Evolutionary conservation across 1,140 invertebrate species (phyloP), one percentile per base, ranked within the genome.

Genomic region (Diorhabda sublineata): DNA sequence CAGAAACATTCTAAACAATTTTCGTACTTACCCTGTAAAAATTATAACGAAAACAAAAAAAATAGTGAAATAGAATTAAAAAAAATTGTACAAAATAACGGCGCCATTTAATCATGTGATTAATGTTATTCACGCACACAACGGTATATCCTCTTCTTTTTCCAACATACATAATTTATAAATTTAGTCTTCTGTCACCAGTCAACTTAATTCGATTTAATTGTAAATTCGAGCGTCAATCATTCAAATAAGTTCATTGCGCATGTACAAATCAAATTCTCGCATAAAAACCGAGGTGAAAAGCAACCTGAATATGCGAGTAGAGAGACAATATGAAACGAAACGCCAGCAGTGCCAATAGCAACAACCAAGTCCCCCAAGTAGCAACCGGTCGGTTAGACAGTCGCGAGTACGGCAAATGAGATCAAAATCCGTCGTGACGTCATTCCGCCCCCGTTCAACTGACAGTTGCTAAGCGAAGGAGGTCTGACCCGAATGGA

Each of bases 391-490:
- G 6, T 56, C 52, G 52, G 52, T 56, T n/a, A 6, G 52, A 7
- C n/a, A 7, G 6, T n/a, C 52, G 6, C 52, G 52, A 56, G 52
- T 7, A 56, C n/a, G 6, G 52, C 7, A 42, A 64, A 64, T 11
- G 63, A 64, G 63, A 64, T 56, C 63, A 57, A 26, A 64, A 64
- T 64, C 45, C 45, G n/a, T 60, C 11, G 58, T 64, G 63, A 64
- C 47, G 63, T 64, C 63, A 64, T 26, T n/a, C 45, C 63, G 63
- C 63, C 63, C 63, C 63, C 63, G 26, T 64, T 63, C 47, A n/a
- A n/a, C 45, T 64, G 52, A 45, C 45, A 57, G 63, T 64, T 64
- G 63, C 63, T 64, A 64, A 64, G 63, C 63, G 45, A 64, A 56
- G 45, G 63, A 64, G 63, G 61, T 43, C 61, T 42, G 42, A 44